These are phyloP conservation scores for Euwallacea fornicatus DNA, from an alignment of 1,140 invertebrate genomes.

Conservation along the genomic window DNA sequence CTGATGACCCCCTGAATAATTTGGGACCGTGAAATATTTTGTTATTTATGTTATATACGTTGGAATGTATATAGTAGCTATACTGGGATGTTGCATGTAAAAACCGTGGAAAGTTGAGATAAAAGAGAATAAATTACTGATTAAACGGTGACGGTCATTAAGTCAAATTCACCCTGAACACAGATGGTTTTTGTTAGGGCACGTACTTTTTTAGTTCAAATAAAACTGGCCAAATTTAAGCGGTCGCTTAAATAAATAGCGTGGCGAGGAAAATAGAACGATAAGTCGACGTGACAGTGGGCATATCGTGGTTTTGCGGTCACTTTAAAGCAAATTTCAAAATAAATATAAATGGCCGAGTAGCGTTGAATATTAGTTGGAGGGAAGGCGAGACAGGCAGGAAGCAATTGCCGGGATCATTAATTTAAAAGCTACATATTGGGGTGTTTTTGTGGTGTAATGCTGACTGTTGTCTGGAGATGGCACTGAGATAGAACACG, in stretches of 20 bases:
- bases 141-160: slow-evolving; percentile 24
- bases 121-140: slow-evolving; percentile 25
- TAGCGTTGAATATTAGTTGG: slow-evolving; percentile 49
- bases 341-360: slow-evolving; percentile 51
- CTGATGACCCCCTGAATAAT: no score
- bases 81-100: neutral
- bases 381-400: slow-evolving; percentile 48
- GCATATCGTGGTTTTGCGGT: slow-evolving; percentile 41
- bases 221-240: slow-evolving; percentile 27
- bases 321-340: slow-evolving; percentile 52
- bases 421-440: slow-evolving; percentile 56
- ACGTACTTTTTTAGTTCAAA: slow-evolving; percentile 30
- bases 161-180: slow-evolving; percentile 21
- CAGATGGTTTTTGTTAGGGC: slow-evolving; percentile 28
- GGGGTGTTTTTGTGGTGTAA: slow-evolving; percentile 55
- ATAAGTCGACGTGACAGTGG: slow-evolving; percentile 37
- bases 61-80: no score
- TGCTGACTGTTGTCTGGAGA: slow-evolving; percentile 56
- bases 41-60: no score
- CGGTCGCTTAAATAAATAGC: slow-evolving; percentile 32
- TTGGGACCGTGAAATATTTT: no score
- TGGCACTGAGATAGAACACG: slow-evolving; percentile 56
- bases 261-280: slow-evolving; percentile 34
- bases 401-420: slow-evolving; percentile 54
- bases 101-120: slow-evolving; percentile 2